These are phyloP conservation scores for Sphaeramia orbicularis DNA, from an alignment of 2,797 vertebrate species.

Conservation along the genomic window DNA sequence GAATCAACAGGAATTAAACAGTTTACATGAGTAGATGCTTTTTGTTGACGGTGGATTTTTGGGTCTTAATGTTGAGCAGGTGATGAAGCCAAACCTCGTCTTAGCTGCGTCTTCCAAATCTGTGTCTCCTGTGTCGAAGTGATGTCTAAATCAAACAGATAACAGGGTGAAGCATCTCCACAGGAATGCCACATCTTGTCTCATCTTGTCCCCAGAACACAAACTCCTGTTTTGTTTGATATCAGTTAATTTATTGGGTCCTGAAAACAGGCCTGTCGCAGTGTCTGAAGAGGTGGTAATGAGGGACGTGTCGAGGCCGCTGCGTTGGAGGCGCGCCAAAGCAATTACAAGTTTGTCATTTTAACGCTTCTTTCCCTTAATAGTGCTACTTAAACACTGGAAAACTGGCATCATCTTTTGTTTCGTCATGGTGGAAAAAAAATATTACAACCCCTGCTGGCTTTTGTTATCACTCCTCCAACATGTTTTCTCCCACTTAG, in stretches of 20 bases:
- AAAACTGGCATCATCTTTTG: slow-evolving; percentile 36
- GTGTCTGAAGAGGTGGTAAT: slow-evolving; percentile 29
- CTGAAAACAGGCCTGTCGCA: slow-evolving; percentile 16
- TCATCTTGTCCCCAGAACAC: slow-evolving; percentile 39
- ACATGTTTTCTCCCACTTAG: slow-evolving; percentile 48
- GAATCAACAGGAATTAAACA: too few species aligned
- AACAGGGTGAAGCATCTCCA: slow-evolving; percentile 2
- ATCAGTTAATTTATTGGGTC: not conserved
- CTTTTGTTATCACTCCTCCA: slow-evolving; percentile 59
- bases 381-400: not conserved
- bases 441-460: slow-evolving; percentile 12
- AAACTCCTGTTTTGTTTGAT: slow-evolving; percentile 19
- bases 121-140: not conserved
- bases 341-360: slow-evolving; percentile 43
- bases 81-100: too few species aligned
- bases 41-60: too few species aligned
- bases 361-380: slow-evolving; percentile 28
- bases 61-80: too few species aligned
- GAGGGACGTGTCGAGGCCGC: slow-evolving; percentile 25
- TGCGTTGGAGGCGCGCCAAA: slow-evolving; percentile 32
- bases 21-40: too few species aligned
- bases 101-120: not conserved
- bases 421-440: slow-evolving; percentile 11
- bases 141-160: not conserved
- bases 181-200: slow-evolving; percentile 54